Evolutionary conservation across 1,140 invertebrate genomes (phyloP).

Genomic region (Drosophila trapezifrons): DNA sequence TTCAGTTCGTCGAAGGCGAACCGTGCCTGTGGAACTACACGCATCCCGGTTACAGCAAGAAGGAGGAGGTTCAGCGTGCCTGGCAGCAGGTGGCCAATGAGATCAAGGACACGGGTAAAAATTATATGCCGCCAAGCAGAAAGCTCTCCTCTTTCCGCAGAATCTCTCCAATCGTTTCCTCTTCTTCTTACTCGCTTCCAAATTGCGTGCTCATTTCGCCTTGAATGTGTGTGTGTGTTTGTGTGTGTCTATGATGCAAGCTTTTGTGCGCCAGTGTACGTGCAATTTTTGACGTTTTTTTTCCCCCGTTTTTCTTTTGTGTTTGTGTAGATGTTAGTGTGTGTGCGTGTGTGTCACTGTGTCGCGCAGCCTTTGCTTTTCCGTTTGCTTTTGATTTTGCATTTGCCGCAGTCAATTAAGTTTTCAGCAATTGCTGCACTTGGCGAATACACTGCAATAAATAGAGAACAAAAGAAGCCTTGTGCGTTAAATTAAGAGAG

Average conservation of each 20-base stretch:
- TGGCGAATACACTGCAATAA: conserved; percentile 21
- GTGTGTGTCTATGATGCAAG: conserved; percentile 60
- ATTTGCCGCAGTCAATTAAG: conserved; percentile 23
- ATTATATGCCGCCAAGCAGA: not conserved
- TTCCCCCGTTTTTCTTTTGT: not conserved
- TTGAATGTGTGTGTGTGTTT: conserved; percentile 23
- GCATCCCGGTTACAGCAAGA: conserved; percentile 79
- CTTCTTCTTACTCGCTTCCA: conserved; percentile 39
- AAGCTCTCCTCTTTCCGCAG: conserved; percentile 20
- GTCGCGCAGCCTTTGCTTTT: conserved; percentile 71
- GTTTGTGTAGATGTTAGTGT: conserved; percentile 32
- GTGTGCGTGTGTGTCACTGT: conserved; percentile 65
- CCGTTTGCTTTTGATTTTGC: conserved; percentile 26
- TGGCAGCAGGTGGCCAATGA: conserved; percentile 82
- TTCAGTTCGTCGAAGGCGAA: conserved; percentile 76
- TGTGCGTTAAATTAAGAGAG: no score
- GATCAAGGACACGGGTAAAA: conserved; percentile 77
- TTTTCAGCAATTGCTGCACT: conserved; percentile 52
- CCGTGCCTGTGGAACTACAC: conserved; percentile 78
- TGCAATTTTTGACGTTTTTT: conserved; percentile 8
- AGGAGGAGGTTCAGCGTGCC: conserved; percentile 78
- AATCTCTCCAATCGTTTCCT: conserved; percentile 28
- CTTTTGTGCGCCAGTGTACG: conserved; percentile 32
- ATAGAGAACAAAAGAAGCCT: no score
- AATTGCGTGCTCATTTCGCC: conserved; percentile 73